Conservation (phyloP, 2,797 vertebrate species). For the Diplodus sargus region DNA sequence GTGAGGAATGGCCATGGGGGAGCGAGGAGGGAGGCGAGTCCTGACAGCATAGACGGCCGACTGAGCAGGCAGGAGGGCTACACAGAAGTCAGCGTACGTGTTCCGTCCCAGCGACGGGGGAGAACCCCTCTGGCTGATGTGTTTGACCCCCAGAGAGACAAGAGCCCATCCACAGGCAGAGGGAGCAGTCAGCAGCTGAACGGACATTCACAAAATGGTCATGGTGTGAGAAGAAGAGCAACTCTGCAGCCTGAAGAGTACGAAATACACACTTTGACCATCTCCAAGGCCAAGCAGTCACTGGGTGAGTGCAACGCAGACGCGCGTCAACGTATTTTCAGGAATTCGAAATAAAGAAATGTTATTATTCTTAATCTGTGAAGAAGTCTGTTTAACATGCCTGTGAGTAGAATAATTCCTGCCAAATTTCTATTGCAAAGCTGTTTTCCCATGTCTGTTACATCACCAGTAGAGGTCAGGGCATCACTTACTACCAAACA, state of each 20-base stretch:
- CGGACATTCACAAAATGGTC: slow-evolving; percentile 68
- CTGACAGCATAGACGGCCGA: slow-evolving; percentile 68
- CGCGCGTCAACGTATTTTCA: neutral
- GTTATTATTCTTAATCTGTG: neutral
- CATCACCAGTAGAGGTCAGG: slow-evolving; percentile 72
- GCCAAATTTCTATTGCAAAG: neutral
- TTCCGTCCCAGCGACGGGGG: slow-evolving; percentile 63
- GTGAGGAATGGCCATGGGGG: slow-evolving; percentile 75
- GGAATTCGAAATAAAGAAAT: neutral
- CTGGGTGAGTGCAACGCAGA: slow-evolving; percentile 86
- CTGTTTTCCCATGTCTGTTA: neutral
- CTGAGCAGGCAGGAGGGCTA: slow-evolving; percentile 77
- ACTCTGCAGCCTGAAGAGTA: slow-evolving; percentile 74
- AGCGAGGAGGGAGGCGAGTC: slow-evolving; percentile 69
- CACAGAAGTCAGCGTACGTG: slow-evolving; percentile 84
- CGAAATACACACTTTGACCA: slow-evolving; percentile 85
- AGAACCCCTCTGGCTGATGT: slow-evolving; percentile 71
- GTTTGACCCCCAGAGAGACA: slow-evolving; percentile 66
- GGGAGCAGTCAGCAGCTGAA: slow-evolving; percentile 61
- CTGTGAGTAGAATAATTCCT: slow-evolving; percentile 1
- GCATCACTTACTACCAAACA: slow-evolving; percentile 40
- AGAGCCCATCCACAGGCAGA: slow-evolving; percentile 46
- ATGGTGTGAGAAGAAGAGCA: slow-evolving; percentile 51
- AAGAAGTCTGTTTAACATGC: neutral
- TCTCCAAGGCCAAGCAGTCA: slow-evolving; percentile 94